phyloP scores from a whole-genome alignment of 2,797 vertebrate species.

The Coluber constrictor region DNA sequence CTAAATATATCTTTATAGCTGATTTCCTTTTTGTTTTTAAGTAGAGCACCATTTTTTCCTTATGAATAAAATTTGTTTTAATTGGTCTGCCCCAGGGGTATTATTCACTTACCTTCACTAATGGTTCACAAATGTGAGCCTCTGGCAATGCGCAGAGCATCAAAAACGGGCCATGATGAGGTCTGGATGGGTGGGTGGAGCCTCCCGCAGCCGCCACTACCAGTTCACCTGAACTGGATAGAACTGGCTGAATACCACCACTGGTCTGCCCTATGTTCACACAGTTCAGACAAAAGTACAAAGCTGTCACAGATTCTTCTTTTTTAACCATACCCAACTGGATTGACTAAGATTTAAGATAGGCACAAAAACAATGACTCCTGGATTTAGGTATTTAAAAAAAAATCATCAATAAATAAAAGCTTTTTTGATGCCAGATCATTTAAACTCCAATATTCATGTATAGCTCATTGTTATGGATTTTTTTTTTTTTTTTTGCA shows the following conservation, averaged over 20 bases:
- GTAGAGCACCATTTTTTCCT: background rate
- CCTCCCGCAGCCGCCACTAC: no score
- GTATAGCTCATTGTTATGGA: background rate
- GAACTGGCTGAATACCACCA: no score
- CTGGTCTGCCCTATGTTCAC: background rate
- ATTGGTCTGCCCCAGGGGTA: background rate
- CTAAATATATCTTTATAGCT: background rate
- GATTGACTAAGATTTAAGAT: background rate
- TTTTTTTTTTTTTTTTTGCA: background rate
- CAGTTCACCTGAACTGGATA: no score
- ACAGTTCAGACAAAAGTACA: background rate
- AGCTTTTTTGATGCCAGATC: background rate
- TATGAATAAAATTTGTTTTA: background rate
- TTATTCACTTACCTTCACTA: no score
- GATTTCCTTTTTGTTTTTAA: background rate
- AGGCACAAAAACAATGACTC: background rate
- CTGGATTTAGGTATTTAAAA: background rate
- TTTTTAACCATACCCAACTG: background rate
- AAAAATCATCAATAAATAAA: background rate
- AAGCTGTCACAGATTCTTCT: background rate
- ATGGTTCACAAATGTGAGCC: no score
- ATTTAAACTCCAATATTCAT: background rate
- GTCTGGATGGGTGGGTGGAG: no score
- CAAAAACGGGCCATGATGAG: no score
- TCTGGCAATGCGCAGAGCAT: no score